A percentile compares a stretch with the other conserved stretches of the same genome.
Conservation (phyloP, 1,140 invertebrate genomes). For the Lordiphosa collinella region DNA sequence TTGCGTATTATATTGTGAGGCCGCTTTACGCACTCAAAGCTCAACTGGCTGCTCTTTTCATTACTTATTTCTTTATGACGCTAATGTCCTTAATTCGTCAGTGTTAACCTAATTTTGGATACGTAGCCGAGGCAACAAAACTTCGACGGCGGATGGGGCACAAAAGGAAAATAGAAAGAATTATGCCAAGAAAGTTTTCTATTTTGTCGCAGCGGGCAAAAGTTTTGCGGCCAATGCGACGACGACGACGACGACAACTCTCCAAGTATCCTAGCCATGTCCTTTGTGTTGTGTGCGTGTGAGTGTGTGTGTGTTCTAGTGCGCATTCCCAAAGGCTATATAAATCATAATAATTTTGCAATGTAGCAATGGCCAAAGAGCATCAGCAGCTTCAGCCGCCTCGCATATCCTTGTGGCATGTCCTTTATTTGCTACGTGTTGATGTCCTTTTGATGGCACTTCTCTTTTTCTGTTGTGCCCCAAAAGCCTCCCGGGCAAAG, state of each 20-base stretch:
- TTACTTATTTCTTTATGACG: slow-evolving; percentile 77
- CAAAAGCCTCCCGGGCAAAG: slow-evolving; percentile 54
- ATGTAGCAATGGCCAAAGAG: slow-evolving; percentile 72
- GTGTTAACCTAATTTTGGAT: slow-evolving; percentile 73
- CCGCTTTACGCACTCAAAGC: slow-evolving; percentile 58
- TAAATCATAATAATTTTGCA: slow-evolving; percentile 78
- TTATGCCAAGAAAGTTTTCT: slow-evolving; percentile 77
- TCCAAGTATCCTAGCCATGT: slow-evolving; percentile 54
- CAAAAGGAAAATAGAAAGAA: slow-evolving; percentile 70
- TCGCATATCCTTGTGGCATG: slow-evolving; percentile 74
- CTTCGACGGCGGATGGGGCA: slow-evolving; percentile 29
- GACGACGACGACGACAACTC: slow-evolving; percentile 39
- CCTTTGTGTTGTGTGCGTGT: slow-evolving; percentile 59
- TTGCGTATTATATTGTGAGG: slow-evolving; percentile 26
- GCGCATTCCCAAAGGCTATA: slow-evolving; percentile 76
- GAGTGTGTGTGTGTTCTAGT: slow-evolving; percentile 48
- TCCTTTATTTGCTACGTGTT: slow-evolving; percentile 78
- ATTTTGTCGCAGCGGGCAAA: slow-evolving; percentile 75
- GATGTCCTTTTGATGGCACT: slow-evolving; percentile 75
- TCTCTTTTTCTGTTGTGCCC: slow-evolving; percentile 24
- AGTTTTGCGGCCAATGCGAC: slow-evolving; percentile 74
- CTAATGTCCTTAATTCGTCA: slow-evolving; percentile 77
- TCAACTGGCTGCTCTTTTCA: slow-evolving; percentile 64
- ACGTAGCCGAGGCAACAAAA: slow-evolving; percentile 44
- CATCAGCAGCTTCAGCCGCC: slow-evolving; percentile 41